Percentiles rank a stretch among this genome's conserved stretches.
phyloP scores from a whole-genome alignment of 2,113 vertebrate species.

The Rhegmatorhina hoffmannsi region DNA sequence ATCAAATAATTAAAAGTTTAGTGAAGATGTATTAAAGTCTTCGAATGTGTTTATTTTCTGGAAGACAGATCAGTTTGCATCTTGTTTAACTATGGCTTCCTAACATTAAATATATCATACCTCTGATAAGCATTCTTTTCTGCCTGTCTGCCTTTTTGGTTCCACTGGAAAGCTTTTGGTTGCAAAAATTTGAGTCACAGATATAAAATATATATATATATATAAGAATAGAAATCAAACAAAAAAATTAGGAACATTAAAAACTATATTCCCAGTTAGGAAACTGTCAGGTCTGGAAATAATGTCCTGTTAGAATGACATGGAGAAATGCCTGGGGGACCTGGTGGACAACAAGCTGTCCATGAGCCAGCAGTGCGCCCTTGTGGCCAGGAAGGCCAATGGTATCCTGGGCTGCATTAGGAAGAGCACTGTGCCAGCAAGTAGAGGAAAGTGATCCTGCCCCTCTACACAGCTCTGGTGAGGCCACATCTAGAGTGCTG shows the following conservation, averaged over 20 bases:
- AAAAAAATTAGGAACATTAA: background rate
- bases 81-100: background rate
- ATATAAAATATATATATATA: background rate
- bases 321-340: background rate
- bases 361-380: background rate
- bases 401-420: no score
- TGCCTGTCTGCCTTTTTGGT: background rate
- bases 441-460: background rate
- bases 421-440: background rate
- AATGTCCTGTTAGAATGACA: background rate
- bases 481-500: background rate
- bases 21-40: background rate
- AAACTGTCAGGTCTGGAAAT: background rate
- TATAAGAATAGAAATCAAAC: background rate
- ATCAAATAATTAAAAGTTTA: background rate
- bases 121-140: background rate
- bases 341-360: background rate
- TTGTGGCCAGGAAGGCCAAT: background rate
- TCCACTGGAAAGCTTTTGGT: background rate
- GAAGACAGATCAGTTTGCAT: background rate
- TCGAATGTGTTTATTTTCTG: background rate
- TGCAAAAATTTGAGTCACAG: background rate
- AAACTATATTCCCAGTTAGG: background rate
- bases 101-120: background rate
- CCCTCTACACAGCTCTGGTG: background rate